phyloP scores from a whole-genome alignment of 2,888 invertebrate genomes.

The Diadegma fenestrale region DNA sequence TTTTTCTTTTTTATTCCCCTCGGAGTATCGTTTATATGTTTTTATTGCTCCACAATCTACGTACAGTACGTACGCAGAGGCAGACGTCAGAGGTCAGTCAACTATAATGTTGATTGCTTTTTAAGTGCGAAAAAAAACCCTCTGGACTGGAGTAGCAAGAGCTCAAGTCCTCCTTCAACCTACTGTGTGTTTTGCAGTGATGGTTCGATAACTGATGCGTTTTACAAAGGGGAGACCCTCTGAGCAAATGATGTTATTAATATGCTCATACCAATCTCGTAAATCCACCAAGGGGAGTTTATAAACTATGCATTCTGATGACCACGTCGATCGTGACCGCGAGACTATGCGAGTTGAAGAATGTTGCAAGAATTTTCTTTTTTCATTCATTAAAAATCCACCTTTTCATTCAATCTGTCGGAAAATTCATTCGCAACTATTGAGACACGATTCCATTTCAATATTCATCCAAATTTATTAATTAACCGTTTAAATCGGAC shows the following conservation, averaged over 20 bases:
- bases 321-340: slow-evolving; percentile 53
- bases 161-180: background rate
- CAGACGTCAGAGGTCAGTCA: slow-evolving; percentile 59
- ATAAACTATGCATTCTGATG: slow-evolving; percentile 40
- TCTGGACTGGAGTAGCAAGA: slow-evolving; percentile 7
- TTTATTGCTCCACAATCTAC: background rate
- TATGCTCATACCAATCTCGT: slow-evolving; percentile 63
- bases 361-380: slow-evolving; percentile 5
- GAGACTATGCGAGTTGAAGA: slow-evolving; percentile 8
- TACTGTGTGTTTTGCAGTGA: slow-evolving; percentile 39
- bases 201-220: slow-evolving; percentile 63
- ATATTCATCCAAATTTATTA: too few species aligned
- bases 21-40: background rate
- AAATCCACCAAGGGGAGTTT: slow-evolving; percentile 58
- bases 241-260: slow-evolving; percentile 58
- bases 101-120: slow-evolving; percentile 44
- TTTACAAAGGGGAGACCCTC: slow-evolving; percentile 53
- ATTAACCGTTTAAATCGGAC: too few species aligned
- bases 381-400: background rate
- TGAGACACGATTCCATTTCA: background rate
- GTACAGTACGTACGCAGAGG: background rate
- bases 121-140: slow-evolving; percentile 32
- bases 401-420: background rate
- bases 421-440: background rate
- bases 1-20: background rate